Percentiles rank a stretch among this genome's conserved stretches.
These are phyloP conservation scores for Melipona bicolor DNA, from an alignment of 2,888 invertebrate species.

Conservation along the genomic window DNA sequence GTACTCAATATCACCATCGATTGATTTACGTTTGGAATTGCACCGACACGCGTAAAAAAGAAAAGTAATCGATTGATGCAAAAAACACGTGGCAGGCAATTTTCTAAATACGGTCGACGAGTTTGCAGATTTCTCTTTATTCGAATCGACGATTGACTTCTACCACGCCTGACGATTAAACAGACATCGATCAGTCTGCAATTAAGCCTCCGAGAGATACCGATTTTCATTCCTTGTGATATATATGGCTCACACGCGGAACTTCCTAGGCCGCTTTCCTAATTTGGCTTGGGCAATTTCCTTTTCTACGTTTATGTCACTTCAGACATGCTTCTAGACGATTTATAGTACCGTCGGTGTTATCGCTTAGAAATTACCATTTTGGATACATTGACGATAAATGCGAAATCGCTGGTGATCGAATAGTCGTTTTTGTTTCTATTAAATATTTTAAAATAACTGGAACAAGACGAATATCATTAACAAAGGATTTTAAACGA, in stretches of 20 bases:
- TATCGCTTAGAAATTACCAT: not conserved
- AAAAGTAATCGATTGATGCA: slow-evolving; percentile 15
- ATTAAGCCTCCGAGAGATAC: slow-evolving; percentile 28
- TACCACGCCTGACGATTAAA: slow-evolving; percentile 22
- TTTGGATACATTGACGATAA: not conserved
- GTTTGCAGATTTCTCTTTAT: slow-evolving; percentile 35
- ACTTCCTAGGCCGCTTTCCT: slow-evolving; percentile 26
- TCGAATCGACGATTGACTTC: not conserved
- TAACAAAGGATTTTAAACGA: no score
- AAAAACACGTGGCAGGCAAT: not conserved
- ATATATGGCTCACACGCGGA: slow-evolving; percentile 21
- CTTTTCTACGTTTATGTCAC: slow-evolving; percentile 15
- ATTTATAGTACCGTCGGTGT: not conserved
- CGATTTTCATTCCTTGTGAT: slow-evolving; percentile 30
- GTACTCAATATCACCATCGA: not conserved
- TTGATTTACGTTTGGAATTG: not conserved
- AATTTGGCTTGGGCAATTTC: slow-evolving; percentile 20
- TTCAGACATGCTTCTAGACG: not conserved
- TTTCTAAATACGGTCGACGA: not conserved
- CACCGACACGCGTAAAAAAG: not conserved
- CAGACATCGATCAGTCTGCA: slow-evolving; percentile 37
- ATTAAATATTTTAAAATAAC: no score
- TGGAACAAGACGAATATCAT: no score
- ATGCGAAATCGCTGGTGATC: no score
- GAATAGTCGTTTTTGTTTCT: no score